phyloP scores from a whole-genome alignment of 2,888 invertebrate genomes.

The Lycaena phlaeas region DNA sequence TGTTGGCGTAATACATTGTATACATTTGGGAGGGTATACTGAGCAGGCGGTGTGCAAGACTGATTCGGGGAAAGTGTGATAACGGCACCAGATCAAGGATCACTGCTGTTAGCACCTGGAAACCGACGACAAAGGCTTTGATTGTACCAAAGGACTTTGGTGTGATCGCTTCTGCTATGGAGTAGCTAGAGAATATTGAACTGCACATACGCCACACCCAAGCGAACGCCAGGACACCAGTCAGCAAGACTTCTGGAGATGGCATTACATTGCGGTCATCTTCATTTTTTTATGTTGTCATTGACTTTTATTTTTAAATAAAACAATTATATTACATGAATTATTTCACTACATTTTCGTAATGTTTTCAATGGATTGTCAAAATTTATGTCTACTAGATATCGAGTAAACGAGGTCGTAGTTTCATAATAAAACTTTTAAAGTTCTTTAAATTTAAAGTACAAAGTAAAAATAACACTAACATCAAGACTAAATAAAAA shows the following conservation, averaged over 20 bases:
- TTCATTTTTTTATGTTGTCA: too few species aligned
- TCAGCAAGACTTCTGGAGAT: slow-evolving; percentile 21
- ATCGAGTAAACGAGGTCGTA: too few species aligned
- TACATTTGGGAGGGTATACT: slow-evolving; percentile 34
- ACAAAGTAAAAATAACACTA: too few species aligned
- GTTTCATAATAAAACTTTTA: too few species aligned
- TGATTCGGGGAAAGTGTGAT: slow-evolving; percentile 28
- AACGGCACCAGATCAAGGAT: slow-evolving; percentile 24
- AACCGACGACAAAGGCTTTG: slow-evolving; percentile 21
- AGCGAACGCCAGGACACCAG: slow-evolving; percentile 22
- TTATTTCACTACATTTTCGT: too few species aligned
- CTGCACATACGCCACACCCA: slow-evolving; percentile 32
- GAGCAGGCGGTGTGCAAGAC: slow-evolving; percentile 29
- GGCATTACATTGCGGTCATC: slow-evolving; percentile 19
- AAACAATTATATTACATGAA: too few species aligned
- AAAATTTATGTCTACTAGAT: too few species aligned
- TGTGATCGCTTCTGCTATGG: slow-evolving; percentile 26
- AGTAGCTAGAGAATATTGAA: slow-evolving; percentile 30
- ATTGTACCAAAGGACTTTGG: slow-evolving; percentile 20
- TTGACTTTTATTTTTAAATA: too few species aligned
- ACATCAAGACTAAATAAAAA: too few species aligned
- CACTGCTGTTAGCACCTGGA: slow-evolving; percentile 21
- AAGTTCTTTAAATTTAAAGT: too few species aligned
- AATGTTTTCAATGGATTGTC: too few species aligned
- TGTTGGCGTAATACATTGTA: slow-evolving; percentile 30